Evolutionary conservation across 2,797 vertebrate species (phyloP).

Genomic region (Catharus ustulatus): DNA sequence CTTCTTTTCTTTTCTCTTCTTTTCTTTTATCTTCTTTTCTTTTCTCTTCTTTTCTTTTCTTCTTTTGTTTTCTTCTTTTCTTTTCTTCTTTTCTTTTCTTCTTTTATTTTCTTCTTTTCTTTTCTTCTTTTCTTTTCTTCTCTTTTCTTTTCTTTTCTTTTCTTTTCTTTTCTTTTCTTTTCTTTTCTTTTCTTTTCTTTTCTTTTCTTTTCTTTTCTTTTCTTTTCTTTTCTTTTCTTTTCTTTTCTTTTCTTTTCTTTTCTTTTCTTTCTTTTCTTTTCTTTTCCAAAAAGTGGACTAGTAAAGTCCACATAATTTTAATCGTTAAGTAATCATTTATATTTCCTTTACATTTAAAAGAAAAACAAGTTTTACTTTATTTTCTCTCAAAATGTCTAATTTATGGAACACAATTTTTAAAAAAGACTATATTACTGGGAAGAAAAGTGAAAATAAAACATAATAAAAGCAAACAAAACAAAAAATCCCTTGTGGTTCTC

Average conservation of each 20-base stretch:
- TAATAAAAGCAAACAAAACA: neutral
- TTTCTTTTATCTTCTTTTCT: too few relatives aligned
- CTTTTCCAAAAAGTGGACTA: neutral
- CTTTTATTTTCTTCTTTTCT: rapidly evolving
- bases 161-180: rapidly evolving
- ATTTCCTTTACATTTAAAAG: neutral
- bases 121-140: too few relatives aligned
- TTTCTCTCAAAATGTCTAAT: neutral
- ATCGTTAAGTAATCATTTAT: neutral
- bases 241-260: neutral
- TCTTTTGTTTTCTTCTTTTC: neutral
- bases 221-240: rapidly evolving
- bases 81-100: too few relatives aligned
- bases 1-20: too few relatives aligned
- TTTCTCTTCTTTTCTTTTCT: rapidly evolving
- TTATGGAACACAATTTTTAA: neutral
- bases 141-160: too few relatives aligned
- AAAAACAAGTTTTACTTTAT: neutral
- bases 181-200: too few relatives aligned
- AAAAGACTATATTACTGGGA: rapidly evolving
- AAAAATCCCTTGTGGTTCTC: rapidly evolving
- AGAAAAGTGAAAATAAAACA: neutral
- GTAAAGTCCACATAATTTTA: neutral
- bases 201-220: too few relatives aligned
- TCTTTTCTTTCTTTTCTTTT: neutral